These are phyloP conservation scores for Uria aalge DNA, from an alignment of 2,113 vertebrate species.

Conservation along the genomic window DNA sequence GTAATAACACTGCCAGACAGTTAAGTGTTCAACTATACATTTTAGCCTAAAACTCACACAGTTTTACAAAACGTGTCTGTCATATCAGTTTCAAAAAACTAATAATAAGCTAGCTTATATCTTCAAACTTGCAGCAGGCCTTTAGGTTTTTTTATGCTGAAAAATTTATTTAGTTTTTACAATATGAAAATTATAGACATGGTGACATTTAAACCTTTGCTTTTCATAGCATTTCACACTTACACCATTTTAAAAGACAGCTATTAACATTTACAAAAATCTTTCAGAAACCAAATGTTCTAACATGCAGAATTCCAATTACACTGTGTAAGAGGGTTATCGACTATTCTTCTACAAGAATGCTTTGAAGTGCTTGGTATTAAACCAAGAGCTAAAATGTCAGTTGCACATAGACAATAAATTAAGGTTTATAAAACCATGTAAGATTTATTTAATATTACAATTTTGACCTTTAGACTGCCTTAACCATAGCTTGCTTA, in stretches of 20 bases:
- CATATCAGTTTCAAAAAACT: conserved; percentile 60
- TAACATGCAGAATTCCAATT: conserved; percentile 82
- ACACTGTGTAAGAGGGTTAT: conserved; percentile 79
- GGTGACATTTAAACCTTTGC: conserved; percentile 83
- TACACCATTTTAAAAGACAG: conserved; percentile 79
- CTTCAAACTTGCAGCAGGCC: conserved; percentile 63
- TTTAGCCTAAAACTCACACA: conserved; percentile 42
- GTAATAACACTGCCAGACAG: not conserved
- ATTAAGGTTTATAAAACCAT: conserved; percentile 81
- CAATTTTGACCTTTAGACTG: conserved; percentile 79
- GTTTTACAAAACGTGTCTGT: conserved; percentile 54
- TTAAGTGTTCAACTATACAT: conserved; percentile 1
- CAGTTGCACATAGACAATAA: conserved; percentile 82
- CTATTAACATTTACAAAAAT: conserved; percentile 86
- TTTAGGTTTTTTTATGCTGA: conserved; percentile 55
- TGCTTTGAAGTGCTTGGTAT: conserved; percentile 80
- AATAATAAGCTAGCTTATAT: conserved; percentile 43
- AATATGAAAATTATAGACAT: conserved; percentile 77
- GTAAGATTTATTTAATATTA: conserved; percentile 82
- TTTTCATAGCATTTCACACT: conserved; percentile 83
- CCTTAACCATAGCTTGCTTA: conserved; percentile 65
- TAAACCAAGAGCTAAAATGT: conserved; percentile 82
- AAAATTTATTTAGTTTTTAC: conserved; percentile 75
- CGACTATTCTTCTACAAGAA: conserved; percentile 77
- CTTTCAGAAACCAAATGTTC: conserved; percentile 81